Evolutionary conservation across 2,888 invertebrate genomes (phyloP).

Genomic region (Thecophora atra): DNA sequence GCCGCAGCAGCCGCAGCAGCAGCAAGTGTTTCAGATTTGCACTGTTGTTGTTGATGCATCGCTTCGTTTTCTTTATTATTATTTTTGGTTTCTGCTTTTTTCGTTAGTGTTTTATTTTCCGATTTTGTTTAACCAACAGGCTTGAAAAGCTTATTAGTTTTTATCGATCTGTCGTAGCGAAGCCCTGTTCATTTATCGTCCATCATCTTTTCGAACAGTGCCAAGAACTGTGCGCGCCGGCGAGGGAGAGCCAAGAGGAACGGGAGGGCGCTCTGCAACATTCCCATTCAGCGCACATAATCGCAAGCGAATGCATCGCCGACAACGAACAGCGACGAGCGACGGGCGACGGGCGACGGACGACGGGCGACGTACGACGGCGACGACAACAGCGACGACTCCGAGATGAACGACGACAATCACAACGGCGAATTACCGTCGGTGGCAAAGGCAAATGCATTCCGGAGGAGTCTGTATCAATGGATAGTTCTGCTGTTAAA

Average conservation of each 20-base stretch:
- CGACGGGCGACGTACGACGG: background rate
- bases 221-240: background rate
- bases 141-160: conserved; percentile 31
- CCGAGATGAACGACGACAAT: conserved; percentile 3
- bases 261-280: background rate
- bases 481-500: conserved; percentile 37
- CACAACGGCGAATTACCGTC: conserved; percentile 21
- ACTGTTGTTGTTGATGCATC: background rate
- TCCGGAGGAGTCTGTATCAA: conserved; percentile 26
- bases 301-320: conserved; percentile 10
- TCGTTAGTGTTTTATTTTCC: background rate
- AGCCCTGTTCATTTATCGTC: conserved; percentile 2
- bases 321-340: background rate
- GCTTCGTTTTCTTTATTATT: background rate
- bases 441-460: conserved; percentile 35
- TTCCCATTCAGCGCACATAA: background rate
- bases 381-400: conserved; percentile 24
- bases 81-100: background rate
- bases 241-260: background rate
- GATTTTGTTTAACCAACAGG: conserved; percentile 14
- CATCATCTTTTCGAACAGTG: conserved; percentile 16
- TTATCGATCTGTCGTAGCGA: conserved; percentile 29
- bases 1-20: background rate
- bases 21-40: background rate
- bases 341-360: too few species aligned